Conservation (phyloP, 2,888 invertebrate species). For the Harpagoxenus sublaevis region DNA sequence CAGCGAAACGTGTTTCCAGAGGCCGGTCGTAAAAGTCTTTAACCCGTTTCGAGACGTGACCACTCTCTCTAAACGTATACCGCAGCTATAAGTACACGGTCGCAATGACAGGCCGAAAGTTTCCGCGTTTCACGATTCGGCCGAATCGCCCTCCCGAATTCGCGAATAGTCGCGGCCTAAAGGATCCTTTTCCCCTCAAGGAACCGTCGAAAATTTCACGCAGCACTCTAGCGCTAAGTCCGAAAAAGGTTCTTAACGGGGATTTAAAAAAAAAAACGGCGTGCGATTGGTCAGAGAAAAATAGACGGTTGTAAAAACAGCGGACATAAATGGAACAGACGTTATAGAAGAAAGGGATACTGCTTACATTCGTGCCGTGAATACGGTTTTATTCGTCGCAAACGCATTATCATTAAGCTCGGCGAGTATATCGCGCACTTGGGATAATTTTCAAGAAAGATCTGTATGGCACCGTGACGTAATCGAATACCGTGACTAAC, state of each 20-base stretch:
- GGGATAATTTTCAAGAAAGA: conserved; percentile 9
- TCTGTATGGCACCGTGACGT: background rate
- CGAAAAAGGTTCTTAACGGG: conserved; percentile 3
- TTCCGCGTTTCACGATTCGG: conserved; percentile 41
- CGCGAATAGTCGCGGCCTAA: conserved; percentile 45
- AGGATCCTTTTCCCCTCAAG: background rate
- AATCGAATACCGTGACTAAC: conserved; percentile 11
- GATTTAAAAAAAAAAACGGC: background rate
- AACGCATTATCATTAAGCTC: conserved; percentile 1
- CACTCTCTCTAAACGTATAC: conserved; percentile 40
- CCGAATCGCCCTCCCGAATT: conserved; percentile 42
- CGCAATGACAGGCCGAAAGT: conserved; percentile 31
- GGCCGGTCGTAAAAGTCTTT: conserved; percentile 54
- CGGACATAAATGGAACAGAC: background rate
- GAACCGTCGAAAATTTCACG: conserved; percentile 26
- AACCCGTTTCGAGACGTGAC: conserved; percentile 55
- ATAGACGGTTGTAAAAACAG: conserved; percentile 1
- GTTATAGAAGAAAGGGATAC: background rate
- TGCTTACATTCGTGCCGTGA: background rate
- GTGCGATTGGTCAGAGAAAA: background rate
- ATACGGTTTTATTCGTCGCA: background rate
- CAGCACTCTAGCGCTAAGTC: background rate
- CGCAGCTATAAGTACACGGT: background rate
- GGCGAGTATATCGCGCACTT: background rate
- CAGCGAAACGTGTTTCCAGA: conserved; percentile 44